phyloP scores from a whole-genome alignment of 2,797 vertebrate species.

The Arctocebus calabarensis region DNA sequence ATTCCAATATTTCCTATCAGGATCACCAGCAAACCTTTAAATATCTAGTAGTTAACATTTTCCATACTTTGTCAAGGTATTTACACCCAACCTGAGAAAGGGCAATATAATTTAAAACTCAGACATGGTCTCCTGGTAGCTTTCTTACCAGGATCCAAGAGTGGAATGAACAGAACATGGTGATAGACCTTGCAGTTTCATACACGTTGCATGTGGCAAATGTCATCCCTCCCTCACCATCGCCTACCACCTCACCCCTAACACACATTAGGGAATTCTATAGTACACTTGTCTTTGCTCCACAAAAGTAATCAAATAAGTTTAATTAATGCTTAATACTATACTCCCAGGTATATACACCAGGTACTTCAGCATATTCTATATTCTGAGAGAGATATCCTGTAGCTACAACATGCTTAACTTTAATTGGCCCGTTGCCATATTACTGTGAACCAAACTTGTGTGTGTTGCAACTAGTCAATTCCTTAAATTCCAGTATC shows the following conservation, averaged over 20 bases:
- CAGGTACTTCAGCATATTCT: background rate
- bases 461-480: background rate
- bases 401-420: background rate
- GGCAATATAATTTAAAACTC: background rate
- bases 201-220: background rate
- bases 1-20: background rate
- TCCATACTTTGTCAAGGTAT: background rate
- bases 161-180: background rate
- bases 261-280: background rate
- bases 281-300: background rate
- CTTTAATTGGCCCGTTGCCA: background rate
- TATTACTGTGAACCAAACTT: background rate
- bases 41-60: background rate
- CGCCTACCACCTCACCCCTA: too few species aligned
- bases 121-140: background rate
- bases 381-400: background rate
- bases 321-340: background rate
- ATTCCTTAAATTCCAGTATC: background rate
- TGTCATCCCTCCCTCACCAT: background rate
- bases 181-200: background rate
- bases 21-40: conserved; percentile 6
- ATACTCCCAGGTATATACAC: background rate
- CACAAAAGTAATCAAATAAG: background rate
- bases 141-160: background rate
- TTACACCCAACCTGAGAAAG: background rate